These are phyloP conservation scores for Aythya baeri DNA, from an alignment of 2,113 vertebrate species.

Conservation along the genomic window DNA sequence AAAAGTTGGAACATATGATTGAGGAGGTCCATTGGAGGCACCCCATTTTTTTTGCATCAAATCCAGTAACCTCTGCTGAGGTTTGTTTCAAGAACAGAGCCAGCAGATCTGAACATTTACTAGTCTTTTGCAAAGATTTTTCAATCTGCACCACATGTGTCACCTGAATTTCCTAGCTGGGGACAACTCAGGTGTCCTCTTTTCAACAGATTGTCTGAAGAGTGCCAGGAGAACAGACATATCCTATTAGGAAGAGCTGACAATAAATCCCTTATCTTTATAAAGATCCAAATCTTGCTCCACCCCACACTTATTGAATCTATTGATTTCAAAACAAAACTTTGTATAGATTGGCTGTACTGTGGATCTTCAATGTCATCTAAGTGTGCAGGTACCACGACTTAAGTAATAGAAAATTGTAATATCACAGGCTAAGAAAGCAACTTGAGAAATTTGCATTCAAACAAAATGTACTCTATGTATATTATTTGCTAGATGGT, in stretches of 20 bases:
- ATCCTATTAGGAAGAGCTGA: background rate
- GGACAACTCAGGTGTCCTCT: background rate
- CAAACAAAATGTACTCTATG: background rate
- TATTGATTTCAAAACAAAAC: slow-evolving; percentile 36
- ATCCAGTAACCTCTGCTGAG: background rate
- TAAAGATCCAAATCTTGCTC: slow-evolving; percentile 30
- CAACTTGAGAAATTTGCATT: background rate
- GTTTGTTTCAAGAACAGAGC: background rate
- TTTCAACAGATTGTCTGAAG: background rate
- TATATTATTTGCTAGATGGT: background rate
- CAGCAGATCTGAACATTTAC: background rate
- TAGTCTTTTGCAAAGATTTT: background rate
- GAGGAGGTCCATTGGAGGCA: background rate
- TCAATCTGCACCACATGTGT: background rate
- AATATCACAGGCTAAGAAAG: background rate
- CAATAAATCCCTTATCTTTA: slow-evolving; percentile 26
- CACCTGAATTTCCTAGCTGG: background rate
- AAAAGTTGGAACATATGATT: background rate
- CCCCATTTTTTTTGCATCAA: background rate
- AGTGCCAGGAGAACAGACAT: background rate
- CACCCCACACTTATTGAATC: background rate
- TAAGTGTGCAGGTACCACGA: background rate
- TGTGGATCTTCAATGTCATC: background rate
- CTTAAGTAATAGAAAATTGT: background rate
- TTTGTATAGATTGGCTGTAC: background rate